These are phyloP conservation scores for Columbina picui DNA, from an alignment of 2,113 vertebrate species.

Conservation along the genomic window DNA sequence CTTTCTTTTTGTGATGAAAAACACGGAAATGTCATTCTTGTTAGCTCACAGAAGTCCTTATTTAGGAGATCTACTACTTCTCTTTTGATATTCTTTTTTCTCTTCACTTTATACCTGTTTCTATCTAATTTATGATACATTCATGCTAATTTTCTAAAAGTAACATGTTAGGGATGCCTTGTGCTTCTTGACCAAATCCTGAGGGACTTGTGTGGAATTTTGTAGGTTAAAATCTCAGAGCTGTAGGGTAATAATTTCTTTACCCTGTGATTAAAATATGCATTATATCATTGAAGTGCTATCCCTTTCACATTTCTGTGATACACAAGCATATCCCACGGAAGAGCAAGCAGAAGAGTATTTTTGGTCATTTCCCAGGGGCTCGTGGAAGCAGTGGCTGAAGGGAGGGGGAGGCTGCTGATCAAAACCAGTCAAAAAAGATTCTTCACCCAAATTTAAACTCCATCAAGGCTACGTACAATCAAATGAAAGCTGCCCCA, in stretches of 20 bases:
- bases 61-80: background rate
- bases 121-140: background rate
- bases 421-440: background rate
- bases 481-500: background rate
- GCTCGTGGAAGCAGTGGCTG: background rate
- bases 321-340: background rate
- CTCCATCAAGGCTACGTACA: background rate
- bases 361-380: conserved; percentile 46
- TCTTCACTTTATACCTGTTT: background rate
- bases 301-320: background rate
- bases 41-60: background rate
- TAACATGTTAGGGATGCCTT: background rate
- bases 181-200: background rate
- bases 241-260: background rate
- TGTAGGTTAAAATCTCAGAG: background rate
- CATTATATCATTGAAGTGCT: background rate
- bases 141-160: background rate
- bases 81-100: background rate
- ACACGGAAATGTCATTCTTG: background rate
- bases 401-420: background rate
- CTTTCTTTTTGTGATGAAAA: conserved; percentile 38
- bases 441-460: background rate
- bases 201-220: background rate
- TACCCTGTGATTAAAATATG: background rate
- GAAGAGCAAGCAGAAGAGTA: background rate